Evolutionary conservation across 2,113 vertebrate species (phyloP).

Genomic region (Hyperopisus bebe): DNA sequence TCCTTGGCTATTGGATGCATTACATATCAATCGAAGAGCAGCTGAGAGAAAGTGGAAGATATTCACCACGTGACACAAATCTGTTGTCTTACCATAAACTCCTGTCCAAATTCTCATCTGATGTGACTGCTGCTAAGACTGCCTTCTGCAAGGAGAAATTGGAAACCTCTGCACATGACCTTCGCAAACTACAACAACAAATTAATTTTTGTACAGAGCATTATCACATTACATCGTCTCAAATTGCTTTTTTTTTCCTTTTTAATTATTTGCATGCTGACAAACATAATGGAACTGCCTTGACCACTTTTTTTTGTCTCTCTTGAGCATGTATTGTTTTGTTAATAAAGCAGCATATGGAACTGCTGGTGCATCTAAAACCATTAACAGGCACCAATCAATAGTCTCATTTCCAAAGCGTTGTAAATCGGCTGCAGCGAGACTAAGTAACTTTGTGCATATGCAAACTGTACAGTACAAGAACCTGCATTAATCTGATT

Average conservation of each 20-base stretch:
- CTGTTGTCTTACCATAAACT: too few relatives aligned
- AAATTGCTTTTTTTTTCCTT: not conserved
- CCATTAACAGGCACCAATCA: not conserved
- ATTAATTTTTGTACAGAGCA: too few relatives aligned
- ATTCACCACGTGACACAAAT: too few relatives aligned
- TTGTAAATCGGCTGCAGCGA: not conserved
- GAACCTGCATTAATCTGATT: slow-evolving; percentile 21
- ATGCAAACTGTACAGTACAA: slow-evolving; percentile 22
- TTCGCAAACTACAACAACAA: too few relatives aligned
- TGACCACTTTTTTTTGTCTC: not conserved
- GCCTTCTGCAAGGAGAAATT: too few relatives aligned
- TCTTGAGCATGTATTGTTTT: slow-evolving; percentile 18
- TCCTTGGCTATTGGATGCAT: too few relatives aligned
- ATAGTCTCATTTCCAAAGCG: not conserved
- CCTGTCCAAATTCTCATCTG: too few relatives aligned
- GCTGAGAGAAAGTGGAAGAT: too few relatives aligned
- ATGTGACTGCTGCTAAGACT: too few relatives aligned
- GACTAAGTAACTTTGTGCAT: not conserved
- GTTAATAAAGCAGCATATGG: slow-evolving; percentile 15
- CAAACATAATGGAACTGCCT: not conserved
- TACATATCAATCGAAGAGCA: too few relatives aligned
- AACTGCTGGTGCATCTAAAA: slow-evolving; percentile 23
- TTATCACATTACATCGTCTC: too few relatives aligned
- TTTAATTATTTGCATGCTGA: slow-evolving; percentile 16
- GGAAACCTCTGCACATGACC: too few relatives aligned